Conservation (phyloP, 2,113 vertebrate species). For the Condylura cristata region DNA sequence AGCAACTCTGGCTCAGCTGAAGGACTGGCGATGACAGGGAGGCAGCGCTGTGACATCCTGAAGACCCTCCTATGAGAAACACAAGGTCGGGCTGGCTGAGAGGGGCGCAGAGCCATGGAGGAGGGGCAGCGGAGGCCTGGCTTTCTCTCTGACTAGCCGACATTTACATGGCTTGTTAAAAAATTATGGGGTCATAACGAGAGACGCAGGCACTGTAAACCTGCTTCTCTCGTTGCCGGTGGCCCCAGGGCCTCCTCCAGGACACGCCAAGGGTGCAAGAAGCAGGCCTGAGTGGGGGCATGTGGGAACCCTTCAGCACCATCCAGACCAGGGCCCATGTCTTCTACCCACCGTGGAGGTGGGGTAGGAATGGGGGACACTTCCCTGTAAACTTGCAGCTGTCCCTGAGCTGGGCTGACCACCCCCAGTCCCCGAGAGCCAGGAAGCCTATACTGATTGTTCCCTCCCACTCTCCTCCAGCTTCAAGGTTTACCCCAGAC, state of each 20-base stretch:
- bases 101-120: not conserved
- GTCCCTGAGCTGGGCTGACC: not conserved
- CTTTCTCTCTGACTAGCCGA: constrained; percentile 40
- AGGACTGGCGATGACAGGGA: not conserved
- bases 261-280: constrained; percentile 37
- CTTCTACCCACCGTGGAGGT: not conserved
- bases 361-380: not conserved
- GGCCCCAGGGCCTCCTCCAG: not conserved
- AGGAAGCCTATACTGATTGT: not conserved
- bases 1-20: not conserved
- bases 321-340: not conserved
- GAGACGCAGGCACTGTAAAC: not conserved
- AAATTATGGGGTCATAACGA: constrained; percentile 72
- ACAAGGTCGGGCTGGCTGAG: not conserved
- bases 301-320: not conserved
- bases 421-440: not conserved
- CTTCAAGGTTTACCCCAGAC: not conserved
- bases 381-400: not conserved
- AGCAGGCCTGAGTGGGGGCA: not conserved
- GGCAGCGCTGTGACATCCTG: not conserved
- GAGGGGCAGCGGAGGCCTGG: not conserved
- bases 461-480: not conserved
- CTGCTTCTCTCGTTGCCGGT: not conserved
- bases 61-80: not conserved
- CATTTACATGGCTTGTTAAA: constrained; percentile 75